Conservation (phyloP, 2,888 invertebrate species). For the Apodemia duryi region DNA sequence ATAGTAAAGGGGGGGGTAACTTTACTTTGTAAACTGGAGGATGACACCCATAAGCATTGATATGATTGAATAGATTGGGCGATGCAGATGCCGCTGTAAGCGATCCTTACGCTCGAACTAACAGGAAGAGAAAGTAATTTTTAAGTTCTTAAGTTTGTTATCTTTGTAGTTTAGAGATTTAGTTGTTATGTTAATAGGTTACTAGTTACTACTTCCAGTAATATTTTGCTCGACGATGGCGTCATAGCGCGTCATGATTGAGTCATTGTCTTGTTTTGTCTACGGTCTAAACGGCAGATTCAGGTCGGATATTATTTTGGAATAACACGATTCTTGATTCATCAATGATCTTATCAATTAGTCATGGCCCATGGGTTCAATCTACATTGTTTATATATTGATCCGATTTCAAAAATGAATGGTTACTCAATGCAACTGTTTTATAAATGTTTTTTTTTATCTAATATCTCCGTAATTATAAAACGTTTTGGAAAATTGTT, state of each 20-base stretch:
- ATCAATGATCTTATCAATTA: constrained; percentile 3
- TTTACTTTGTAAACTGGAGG: no score
- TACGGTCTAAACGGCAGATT: background rate
- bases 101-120: no score
- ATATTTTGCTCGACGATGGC: background rate
- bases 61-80: no score
- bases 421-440: no score
- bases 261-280: background rate
- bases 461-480: no score
- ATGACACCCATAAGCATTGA: no score
- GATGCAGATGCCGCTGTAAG: no score
- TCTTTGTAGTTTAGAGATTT: background rate
- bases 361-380: background rate
- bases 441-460: no score
- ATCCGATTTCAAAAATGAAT: background rate
- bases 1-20: no score
- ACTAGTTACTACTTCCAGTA: background rate
- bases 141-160: no score
- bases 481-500: no score
- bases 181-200: background rate
- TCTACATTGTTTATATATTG: background rate
- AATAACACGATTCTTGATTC: background rate
- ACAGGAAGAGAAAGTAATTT: no score
- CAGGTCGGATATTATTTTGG: background rate
- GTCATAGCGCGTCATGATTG: background rate